Evolutionary conservation across 1,140 invertebrate species (phyloP), one percentile per base, ranked within the genome.

Genomic region (Pemphigus obesinymphae): DNA sequence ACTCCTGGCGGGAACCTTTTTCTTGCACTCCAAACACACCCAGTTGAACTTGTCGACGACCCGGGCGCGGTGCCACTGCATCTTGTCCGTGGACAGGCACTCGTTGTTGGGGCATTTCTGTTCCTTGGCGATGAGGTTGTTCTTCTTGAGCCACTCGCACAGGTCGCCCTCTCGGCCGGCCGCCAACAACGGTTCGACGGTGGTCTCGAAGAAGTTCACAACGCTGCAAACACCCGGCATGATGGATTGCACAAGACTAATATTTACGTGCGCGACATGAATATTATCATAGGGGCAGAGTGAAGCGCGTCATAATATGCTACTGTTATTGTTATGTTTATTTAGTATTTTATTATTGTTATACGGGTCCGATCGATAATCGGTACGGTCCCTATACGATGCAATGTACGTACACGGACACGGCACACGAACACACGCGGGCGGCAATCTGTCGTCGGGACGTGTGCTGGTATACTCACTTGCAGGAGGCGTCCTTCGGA

Each of bases 141-240:
- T 85, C 31, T 85, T 84, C 84, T 86, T 86, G 53, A 86, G 68
- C 86, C 86, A 86, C n/a, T 85, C 84, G 61, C 85, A 85, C 8
- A 86, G 78, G 73, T 86, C 85, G 13, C 83, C 85, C 82, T 86
- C 86, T 75, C 84, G 84, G 17, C 86, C 86, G 15, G 84, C 83
- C 26, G 63, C 81, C 15, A 86, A 72, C 80, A 86, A 75, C 31
- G 85, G 86, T 29, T 85, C 83, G 29, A 86, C 83, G 26, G 83
- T 83, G 23, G 83, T 84, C 55, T 85, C 84, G 82, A 85, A 86
- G 53, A 84, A 85, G 63, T 85, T 85, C 29, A 84, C 80, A 75
- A 83, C 78, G n/a, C 83, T 84, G 82, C 26, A 83, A 84, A 63
- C 37, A 63, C 55, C 76, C 34, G 26, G 45, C 70, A 73, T 73